phyloP scores from a whole-genome alignment of 2,113 vertebrate species.

The Forbesichthys papilliferus region DNA sequence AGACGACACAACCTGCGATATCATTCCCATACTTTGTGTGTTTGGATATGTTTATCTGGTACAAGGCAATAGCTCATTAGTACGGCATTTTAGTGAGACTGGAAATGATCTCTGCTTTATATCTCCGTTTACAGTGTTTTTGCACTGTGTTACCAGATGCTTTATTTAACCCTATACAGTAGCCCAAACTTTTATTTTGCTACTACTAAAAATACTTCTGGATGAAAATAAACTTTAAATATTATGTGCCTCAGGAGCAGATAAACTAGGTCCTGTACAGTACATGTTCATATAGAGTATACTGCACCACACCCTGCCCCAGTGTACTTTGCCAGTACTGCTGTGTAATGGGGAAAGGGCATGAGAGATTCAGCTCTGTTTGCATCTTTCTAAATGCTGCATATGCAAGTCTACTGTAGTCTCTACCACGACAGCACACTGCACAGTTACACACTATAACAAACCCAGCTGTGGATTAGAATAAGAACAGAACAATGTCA shows the following conservation, averaged over 20 bases:
- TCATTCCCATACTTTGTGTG: not conserved
- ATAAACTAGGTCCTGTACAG: not conserved
- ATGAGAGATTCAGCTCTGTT: constrained; percentile 12
- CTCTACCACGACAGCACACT: not conserved
- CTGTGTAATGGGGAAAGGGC: constrained; percentile 39
- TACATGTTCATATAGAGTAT: not conserved
- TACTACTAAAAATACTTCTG: no score
- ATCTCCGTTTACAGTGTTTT: no score
- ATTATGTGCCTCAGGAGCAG: not conserved
- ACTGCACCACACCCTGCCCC: constrained; percentile 5
- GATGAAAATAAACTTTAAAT: no score
- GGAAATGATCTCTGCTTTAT: no score
- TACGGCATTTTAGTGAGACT: no score
- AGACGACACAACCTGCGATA: constrained; percentile 4
- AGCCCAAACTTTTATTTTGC: no score
- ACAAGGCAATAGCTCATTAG: not conserved
- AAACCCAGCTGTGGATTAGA: not conserved
- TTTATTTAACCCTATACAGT: no score
- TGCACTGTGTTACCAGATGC: no score
- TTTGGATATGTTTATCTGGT: not conserved
- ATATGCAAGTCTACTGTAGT: constrained; percentile 18
- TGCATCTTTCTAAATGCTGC: constrained; percentile 40
- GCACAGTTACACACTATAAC: not conserved
- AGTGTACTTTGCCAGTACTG: constrained; percentile 21
- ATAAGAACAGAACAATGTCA: not conserved